Percentiles rank a stretch among this genome's conserved stretches.
These are phyloP conservation scores for Mormyrus lacerda DNA, from an alignment of 2,113 vertebrate species.

Conservation along the genomic window DNA sequence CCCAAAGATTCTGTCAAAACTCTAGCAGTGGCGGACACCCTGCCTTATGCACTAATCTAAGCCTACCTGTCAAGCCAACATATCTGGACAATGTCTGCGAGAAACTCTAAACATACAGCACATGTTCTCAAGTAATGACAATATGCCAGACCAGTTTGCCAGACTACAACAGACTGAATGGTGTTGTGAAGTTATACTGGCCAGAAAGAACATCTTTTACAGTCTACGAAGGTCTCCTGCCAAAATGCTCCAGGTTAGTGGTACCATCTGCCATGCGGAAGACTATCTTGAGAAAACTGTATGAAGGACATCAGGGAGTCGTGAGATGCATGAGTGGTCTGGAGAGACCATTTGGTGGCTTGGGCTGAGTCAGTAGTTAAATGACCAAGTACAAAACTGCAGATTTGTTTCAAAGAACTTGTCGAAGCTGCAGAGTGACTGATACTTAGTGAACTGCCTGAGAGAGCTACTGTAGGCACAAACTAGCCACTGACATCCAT, in stretches of 20 bases:
- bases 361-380: constrained; percentile 5
- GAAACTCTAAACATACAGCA: neutral
- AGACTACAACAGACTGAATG: neutral
- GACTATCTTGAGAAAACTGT: neutral
- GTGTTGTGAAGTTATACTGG: neutral
- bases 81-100: neutral
- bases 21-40: neutral
- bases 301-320: neutral
- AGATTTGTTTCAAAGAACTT: neutral
- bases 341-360: constrained; percentile 14
- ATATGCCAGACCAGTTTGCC: neutral
- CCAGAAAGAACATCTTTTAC: neutral
- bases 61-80: neutral
- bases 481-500: neutral
- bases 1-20: neutral
- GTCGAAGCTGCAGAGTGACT: neutral
- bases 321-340: neutral
- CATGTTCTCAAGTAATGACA: neutral
- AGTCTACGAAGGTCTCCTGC: neutral
- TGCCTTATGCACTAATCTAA: neutral
- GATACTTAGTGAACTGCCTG: neutral
- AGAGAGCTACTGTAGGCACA: neutral
- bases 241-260: constrained; percentile 9
- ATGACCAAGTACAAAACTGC: neutral
- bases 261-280: neutral